A percentile compares a stretch with the other conserved stretches of the same genome.
Conservation (phyloP, 2,888 invertebrate species). For the Pemphredon lugubris region DNA sequence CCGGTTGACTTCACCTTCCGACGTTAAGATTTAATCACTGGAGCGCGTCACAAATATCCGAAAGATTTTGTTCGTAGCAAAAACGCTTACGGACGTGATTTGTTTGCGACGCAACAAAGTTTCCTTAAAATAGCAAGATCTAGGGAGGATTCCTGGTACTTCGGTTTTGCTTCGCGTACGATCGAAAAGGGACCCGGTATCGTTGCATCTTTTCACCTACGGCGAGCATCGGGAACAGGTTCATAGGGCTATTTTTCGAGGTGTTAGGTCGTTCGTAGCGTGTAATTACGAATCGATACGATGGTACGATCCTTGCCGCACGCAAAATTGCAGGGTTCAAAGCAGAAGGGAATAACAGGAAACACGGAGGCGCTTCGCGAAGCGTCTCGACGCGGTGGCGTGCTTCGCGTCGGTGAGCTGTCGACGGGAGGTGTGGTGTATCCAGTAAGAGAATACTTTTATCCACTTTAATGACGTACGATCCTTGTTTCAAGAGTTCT, state of each 20-base stretch:
- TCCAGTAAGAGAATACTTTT: slow-evolving; percentile 49
- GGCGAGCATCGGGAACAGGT: slow-evolving; percentile 13
- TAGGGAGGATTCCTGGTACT: too few species aligned
- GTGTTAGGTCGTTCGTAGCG: slow-evolving; percentile 63
- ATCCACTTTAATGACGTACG: slow-evolving; percentile 49
- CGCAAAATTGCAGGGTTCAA: slow-evolving; percentile 67
- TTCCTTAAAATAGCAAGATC: too few species aligned
- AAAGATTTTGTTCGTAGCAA: too few species aligned
- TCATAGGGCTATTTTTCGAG: slow-evolving; percentile 56
- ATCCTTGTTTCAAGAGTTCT: slow-evolving; percentile 10
- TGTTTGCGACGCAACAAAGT: too few species aligned
- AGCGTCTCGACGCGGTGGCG: slow-evolving; percentile 13
- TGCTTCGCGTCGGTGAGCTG: slow-evolving; percentile 40
- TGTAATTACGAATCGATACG: slow-evolving; percentile 68
- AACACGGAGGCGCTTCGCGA: slow-evolving; percentile 3
- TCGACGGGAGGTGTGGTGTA: slow-evolving; percentile 64
- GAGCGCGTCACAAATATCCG: too few species aligned
- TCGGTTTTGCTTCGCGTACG: not conserved
- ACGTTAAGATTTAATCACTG: too few species aligned
- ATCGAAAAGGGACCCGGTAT: not conserved
- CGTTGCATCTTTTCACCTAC: not conserved
- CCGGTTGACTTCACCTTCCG: too few species aligned
- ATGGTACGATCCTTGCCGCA: slow-evolving; percentile 49
- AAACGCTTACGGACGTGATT: too few species aligned
- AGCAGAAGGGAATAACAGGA: slow-evolving; percentile 24